phyloP scores from a whole-genome alignment of 2,797 vertebrate genomes.

The Anolis apletophallus region DNA sequence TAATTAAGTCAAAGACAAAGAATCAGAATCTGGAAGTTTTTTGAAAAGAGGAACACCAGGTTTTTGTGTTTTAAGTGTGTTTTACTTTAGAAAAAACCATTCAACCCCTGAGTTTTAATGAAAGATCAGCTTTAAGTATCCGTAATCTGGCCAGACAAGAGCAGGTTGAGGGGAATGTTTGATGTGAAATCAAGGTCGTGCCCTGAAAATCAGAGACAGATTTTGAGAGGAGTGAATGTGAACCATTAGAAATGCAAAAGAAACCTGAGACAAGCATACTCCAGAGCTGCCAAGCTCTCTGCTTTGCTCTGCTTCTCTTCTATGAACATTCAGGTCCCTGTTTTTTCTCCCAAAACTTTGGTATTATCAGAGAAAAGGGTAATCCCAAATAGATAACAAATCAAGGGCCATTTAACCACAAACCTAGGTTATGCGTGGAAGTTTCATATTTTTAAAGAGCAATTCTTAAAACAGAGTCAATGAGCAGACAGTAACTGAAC shows the following conservation, averaged over 20 bases:
- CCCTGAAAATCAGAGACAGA: conserved; percentile 76
- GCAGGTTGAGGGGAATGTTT: conserved; percentile 68
- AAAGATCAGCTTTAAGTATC: conserved; percentile 64
- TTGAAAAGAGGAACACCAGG: conserved; percentile 56
- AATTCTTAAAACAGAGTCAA: neutral
- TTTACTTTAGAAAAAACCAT: conserved; percentile 69
- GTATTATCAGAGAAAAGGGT: conserved; percentile 55
- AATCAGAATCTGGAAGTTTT: conserved; percentile 54
- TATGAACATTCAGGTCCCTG: neutral
- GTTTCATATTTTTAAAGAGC: conserved; percentile 1
- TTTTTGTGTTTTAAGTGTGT: conserved; percentile 61
- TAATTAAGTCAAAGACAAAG: neutral
- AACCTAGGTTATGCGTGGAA: neutral
- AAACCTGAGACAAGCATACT: conserved; percentile 60
- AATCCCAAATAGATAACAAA: conserved; percentile 56
- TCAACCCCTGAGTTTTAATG: conserved; percentile 68
- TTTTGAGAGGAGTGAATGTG: conserved; percentile 55
- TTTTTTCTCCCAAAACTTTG: conserved; percentile 36
- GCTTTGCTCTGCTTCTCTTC: neutral
- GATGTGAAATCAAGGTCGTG: conserved; percentile 69
- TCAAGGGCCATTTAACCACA: conserved; percentile 59
- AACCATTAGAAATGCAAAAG: conserved; percentile 68
- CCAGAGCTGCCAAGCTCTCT: conserved; percentile 13
- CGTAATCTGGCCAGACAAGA: conserved; percentile 70
- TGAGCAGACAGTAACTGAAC: neutral